Evolutionary conservation across 2,113 vertebrate species (phyloP).

Genomic region (Hiodon alosoides): DNA sequence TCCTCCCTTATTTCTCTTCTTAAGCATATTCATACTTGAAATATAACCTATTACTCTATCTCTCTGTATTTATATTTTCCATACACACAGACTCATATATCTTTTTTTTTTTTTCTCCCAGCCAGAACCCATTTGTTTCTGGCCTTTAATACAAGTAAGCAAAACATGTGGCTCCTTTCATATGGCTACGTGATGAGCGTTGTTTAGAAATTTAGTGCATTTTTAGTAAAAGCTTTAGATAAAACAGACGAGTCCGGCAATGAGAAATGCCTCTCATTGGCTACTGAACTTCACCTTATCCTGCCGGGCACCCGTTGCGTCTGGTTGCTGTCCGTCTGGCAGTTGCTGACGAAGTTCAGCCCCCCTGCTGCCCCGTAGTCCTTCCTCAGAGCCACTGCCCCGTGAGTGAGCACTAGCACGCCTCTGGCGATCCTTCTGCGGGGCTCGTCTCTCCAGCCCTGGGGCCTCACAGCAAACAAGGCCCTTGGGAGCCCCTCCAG

Average conservation of each 20-base stretch:
- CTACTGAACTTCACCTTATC: slow-evolving; percentile 65
- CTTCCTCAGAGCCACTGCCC: slow-evolving; percentile 77
- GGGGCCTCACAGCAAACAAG: slow-evolving; percentile 80
- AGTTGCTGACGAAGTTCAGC: slow-evolving; percentile 82
- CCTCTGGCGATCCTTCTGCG: slow-evolving; percentile 74
- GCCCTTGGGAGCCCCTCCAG: slow-evolving; percentile 73
- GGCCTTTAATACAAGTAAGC: too few species aligned
- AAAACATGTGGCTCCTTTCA: too few species aligned
- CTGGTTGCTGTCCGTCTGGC: slow-evolving; percentile 76
- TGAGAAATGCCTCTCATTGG: neutral
- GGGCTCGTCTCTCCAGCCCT: slow-evolving; percentile 85
- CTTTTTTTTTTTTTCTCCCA: too few species aligned
- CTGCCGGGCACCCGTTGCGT: slow-evolving; percentile 71
- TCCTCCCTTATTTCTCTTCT: neutral
- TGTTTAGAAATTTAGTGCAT: too few species aligned
- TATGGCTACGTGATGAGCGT: too few species aligned
- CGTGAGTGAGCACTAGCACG: slow-evolving; percentile 84
- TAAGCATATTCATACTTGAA: neutral
- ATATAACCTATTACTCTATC: neutral
- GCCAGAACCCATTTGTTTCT: too few species aligned
- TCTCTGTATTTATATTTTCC: slow-evolving; percentile 1
- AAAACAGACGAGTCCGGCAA: neutral
- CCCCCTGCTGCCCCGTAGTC: slow-evolving; percentile 75
- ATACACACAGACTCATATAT: neutral
- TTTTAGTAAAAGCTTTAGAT: too few species aligned